A percentile compares a stretch with the other conserved stretches of the same genome.
Conservation (phyloP, 2,888 invertebrate species). For the Troides aeacus region DNA sequence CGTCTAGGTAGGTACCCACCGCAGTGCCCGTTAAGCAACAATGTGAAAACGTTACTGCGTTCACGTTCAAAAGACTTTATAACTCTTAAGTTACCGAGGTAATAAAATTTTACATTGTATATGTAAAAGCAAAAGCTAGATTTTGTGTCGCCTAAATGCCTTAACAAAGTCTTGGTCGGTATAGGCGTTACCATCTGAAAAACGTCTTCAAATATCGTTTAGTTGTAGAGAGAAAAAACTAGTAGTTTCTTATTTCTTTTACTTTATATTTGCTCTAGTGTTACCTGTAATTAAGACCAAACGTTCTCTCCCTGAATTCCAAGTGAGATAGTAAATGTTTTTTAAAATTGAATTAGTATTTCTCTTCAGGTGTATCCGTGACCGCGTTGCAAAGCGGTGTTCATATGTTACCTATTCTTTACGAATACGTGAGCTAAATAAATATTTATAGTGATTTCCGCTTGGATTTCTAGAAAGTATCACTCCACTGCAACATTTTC, state of each 20-base stretch:
- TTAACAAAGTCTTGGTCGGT: too few species aligned
- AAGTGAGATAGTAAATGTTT: not conserved
- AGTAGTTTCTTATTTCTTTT: not conserved
- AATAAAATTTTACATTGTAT: too few species aligned
- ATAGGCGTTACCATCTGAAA: too few species aligned
- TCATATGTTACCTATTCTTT: conserved; percentile 39
- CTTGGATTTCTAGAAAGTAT: not conserved
- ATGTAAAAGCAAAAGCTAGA: too few species aligned
- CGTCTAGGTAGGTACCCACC: too few species aligned
- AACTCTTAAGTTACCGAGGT: too few species aligned
- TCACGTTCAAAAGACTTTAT: too few species aligned
- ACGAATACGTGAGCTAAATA: conserved; percentile 38
- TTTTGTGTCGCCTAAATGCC: too few species aligned
- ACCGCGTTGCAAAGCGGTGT: conserved; percentile 36
- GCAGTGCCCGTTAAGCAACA: too few species aligned
- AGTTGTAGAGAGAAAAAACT: too few species aligned
- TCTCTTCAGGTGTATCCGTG: conserved; percentile 39
- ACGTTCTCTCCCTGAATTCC: not conserved
- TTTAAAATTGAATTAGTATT: conserved; percentile 34
- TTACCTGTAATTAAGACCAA: not conserved
- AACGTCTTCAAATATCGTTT: too few species aligned
- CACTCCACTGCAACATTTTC: not conserved
- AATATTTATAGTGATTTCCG: conserved; percentile 16
- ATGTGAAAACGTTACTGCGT: too few species aligned
- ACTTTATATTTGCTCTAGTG: not conserved